A percentile compares a stretch with the other conserved stretches of the same genome.
phyloP scores from a whole-genome alignment of 2,797 vertebrate genomes.

The Chaetodon trifasciatus region DNA sequence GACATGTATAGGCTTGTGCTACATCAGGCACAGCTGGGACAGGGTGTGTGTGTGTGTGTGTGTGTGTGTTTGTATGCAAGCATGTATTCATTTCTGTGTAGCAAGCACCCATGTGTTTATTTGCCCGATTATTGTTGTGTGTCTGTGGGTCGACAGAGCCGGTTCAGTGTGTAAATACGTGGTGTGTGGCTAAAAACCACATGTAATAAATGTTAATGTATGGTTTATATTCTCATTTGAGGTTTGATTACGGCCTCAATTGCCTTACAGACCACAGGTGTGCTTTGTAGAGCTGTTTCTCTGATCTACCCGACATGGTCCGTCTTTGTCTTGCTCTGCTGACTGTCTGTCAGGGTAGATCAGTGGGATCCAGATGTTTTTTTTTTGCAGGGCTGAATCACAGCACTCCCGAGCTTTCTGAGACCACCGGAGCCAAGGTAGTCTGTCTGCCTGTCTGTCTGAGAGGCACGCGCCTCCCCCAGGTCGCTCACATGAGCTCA shows the following conservation, averaged over 20 bases:
- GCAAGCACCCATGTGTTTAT: conserved; percentile 54
- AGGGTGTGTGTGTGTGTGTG: conserved; percentile 43
- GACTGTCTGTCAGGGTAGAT: conserved; percentile 69
- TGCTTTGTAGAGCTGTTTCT: conserved; percentile 59
- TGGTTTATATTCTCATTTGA: conserved; percentile 63
- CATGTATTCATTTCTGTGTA: conserved; percentile 48
- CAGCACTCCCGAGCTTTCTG: conserved; percentile 45
- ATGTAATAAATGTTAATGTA: conserved; percentile 57
- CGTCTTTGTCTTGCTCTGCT: conserved; percentile 68
- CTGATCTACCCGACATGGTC: conserved; percentile 58
- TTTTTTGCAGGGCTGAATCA: conserved; percentile 43
- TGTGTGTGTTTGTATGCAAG: conserved; percentile 18
- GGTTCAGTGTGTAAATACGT: conserved; percentile 54
- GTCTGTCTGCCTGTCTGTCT: conserved; percentile 57
- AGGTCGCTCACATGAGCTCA: conserved; percentile 77
- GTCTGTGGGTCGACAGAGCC: conserved; percentile 32
- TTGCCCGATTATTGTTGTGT: conserved; percentile 43
- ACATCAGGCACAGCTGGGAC: conserved; percentile 63
- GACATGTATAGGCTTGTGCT: conserved; percentile 71
- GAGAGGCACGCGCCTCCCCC: conserved; percentile 65
- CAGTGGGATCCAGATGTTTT: conserved; percentile 77
- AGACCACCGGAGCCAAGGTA: conserved; percentile 46
- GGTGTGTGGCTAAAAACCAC: conserved; percentile 65
- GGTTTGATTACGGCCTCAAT: conserved; percentile 68
- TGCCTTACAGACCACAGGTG: conserved; percentile 71